Evolutionary conservation across 2,113 vertebrate species (phyloP), one percentile per base, ranked within the genome.

Genomic region (Nothocercus julius): DNA sequence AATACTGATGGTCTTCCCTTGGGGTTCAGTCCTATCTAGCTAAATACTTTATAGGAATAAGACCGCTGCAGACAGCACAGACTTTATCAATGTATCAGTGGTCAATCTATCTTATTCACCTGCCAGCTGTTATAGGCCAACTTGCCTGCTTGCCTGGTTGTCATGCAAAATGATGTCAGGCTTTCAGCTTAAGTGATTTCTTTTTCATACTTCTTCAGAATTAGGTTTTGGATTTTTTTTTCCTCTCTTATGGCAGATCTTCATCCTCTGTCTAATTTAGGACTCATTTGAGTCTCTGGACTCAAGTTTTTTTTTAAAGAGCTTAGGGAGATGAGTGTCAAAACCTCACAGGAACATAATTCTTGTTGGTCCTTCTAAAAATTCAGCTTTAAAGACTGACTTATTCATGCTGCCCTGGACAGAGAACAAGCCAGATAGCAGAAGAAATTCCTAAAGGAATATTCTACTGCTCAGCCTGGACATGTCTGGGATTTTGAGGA

Each of bases 321-420:
- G 90, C 94, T 92, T 80, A 85, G 58, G 76, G 59, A 78, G 63
- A 85, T 59, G 85, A 91, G 36, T 92, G 82, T 93, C 95, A 95
- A 85, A 85, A 49, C 63, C 58, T 94, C 59, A 38, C 86, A 94
- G 88, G 86, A 92, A 96, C 86, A 80, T 90, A 92, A 92, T 95
- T 94, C 92, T 90, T 93, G 88, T 83, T 86, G 83, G 66, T 64
- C 81, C 53, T 93, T 94, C 95, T 92, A 90, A 96, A 93, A 93
- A 72, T 77, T 94, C 58, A 24, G 85, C 92, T 96, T 95, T 96
- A 86, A 94, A 94, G 92, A 61, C 40, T 62, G 66, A 82, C 47
- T 93, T 88, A 69, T 88, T 85, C 93, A 56, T 32, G 74, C 80
- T 92, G 90, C 80, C 86, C 85, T 87, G 54, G 74, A 93, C 45